Conservation (phyloP, 2,888 invertebrate species). For the Drosophila acutilabella region DNA sequence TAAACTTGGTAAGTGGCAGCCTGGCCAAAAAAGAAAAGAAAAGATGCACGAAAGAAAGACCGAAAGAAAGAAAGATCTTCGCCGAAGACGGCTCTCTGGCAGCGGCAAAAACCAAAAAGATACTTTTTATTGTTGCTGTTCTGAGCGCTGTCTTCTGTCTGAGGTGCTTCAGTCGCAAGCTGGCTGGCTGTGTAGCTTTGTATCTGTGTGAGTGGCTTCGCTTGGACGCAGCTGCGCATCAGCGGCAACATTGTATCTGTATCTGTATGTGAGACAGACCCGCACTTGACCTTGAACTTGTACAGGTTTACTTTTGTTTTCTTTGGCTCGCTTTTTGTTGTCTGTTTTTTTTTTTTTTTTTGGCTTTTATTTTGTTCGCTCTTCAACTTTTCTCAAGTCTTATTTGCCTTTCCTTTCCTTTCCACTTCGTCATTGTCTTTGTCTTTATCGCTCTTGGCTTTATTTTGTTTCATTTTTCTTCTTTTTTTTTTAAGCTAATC, state of each 20-base stretch:
- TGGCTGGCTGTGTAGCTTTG: background rate
- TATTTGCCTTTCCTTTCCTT: conserved; percentile 26
- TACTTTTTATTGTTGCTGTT: conserved; percentile 37
- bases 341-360: conserved; percentile 6
- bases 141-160: conserved; percentile 34
- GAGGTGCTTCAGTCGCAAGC: conserved; percentile 22
- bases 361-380: conserved; percentile 35
- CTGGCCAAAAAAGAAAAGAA: conserved; percentile 38
- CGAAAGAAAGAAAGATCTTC: conserved; percentile 17
- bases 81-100: conserved; percentile 22
- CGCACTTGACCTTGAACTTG: conserved; percentile 79
- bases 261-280: conserved; percentile 46
- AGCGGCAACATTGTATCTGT: conserved; percentile 46
- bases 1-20: conserved; percentile 13
- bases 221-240: conserved; percentile 60
- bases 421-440: conserved; percentile 18
- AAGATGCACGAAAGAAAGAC: background rate
- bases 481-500: conserved; percentile 59
- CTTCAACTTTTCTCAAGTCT: conserved; percentile 37
- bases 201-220: conserved; percentile 14
- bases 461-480: background rate
- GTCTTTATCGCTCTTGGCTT: conserved; percentile 8
- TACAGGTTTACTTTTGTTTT: conserved; percentile 80
- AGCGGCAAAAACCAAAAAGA: conserved; percentile 50
- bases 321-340: conserved; percentile 49